Evolutionary conservation across 2,888 invertebrate species (phyloP).

Genomic region (Globia sparganii): DNA sequence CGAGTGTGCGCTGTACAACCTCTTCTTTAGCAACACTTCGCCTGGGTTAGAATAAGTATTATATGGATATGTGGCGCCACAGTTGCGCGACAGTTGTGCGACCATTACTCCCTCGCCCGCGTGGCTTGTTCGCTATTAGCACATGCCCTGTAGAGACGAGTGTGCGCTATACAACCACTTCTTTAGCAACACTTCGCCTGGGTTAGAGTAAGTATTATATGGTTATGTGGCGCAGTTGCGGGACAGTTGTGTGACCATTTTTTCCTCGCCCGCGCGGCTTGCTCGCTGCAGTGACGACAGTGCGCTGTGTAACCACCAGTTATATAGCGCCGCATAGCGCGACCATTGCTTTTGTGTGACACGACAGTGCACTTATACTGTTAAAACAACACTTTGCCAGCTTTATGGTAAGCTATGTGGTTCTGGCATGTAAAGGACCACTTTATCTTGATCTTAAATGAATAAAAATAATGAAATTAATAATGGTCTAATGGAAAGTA

Average conservation of each 20-base stretch:
- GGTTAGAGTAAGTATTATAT: conserved; percentile 91
- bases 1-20: no score
- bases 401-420: neutral
- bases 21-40: no score
- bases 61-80: no score
- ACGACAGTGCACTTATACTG: neutral
- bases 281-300: no score
- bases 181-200: conserved; percentile 93
- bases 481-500: no score
- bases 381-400: neutral
- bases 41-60: no score
- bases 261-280: conserved; percentile 90
- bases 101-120: conserved; percentile 84
- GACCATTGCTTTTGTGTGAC: neutral
- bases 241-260: conserved; percentile 64
- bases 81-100: conserved; percentile 86
- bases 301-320: no score
- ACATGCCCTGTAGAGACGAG: conserved; percentile 98
- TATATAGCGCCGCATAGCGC: no score
- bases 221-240: conserved; percentile 45
- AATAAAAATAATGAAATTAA: no score
- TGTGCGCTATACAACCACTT: conserved; percentile 97
- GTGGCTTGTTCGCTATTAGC: conserved; percentile 96
- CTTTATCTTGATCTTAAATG: neutral
- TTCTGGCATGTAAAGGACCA: neutral